A percentile compares a stretch with the other conserved stretches of the same genome.
These are phyloP conservation scores for Drosophila ironensis DNA, from an alignment of 1,140 invertebrate species.

Conservation along the genomic window DNA sequence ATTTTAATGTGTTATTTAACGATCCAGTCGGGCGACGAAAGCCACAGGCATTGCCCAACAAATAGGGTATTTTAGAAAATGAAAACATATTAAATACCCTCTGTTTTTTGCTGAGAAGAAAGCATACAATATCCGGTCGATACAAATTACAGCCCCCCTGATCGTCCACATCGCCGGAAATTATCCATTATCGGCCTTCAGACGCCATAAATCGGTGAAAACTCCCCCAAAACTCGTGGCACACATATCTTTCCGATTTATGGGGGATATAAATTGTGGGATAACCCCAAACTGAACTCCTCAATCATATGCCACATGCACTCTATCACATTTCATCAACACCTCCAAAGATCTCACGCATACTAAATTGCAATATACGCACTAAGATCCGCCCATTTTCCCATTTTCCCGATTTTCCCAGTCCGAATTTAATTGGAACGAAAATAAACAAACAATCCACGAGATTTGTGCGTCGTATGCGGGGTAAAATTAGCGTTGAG, in stretches of 20 bases:
- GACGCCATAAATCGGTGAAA: slow-evolving; percentile 16
- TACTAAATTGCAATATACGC: neutral
- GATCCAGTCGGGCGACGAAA: too few species aligned
- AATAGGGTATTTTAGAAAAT: too few species aligned
- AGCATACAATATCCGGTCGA: too few species aligned
- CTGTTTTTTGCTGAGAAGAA: neutral
- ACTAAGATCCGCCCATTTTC: neutral
- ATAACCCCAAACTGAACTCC: slow-evolving; percentile 17
- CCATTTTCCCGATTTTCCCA: too few species aligned
- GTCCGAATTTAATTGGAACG: neutral
- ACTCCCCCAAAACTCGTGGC: slow-evolving; percentile 9
- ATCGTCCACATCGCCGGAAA: slow-evolving; percentile 11
- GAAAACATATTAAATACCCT: too few species aligned
- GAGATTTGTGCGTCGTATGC: too few species aligned
- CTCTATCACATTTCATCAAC: slow-evolving; percentile 5
- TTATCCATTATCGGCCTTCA: slow-evolving; percentile 7
- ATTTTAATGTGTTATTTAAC: too few species aligned
- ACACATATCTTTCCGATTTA: slow-evolving; percentile 23
- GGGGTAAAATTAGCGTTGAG: slow-evolving; percentile 55
- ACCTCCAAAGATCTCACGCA: slow-evolving; percentile 1
- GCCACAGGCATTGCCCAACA: too few species aligned
- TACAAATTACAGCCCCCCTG: neutral
- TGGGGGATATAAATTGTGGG: neutral
- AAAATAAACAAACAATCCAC: slow-evolving; percentile 39
- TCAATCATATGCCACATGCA: slow-evolving; percentile 4